phyloP scores from a whole-genome alignment of 2,888 invertebrate species.

The Cacoxenus indagator region DNA sequence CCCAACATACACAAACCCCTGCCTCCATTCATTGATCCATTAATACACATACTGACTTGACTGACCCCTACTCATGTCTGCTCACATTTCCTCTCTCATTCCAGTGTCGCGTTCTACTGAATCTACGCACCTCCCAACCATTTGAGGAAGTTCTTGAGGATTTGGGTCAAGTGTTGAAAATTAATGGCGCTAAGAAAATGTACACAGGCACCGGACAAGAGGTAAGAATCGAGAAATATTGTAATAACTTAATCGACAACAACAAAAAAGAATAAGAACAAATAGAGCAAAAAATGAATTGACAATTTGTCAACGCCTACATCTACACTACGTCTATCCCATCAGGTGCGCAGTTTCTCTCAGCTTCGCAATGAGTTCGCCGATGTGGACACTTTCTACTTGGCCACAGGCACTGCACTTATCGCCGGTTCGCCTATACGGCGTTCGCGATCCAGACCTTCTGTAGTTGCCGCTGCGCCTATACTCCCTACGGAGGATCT shows the following conservation, averaged over 20 bases:
- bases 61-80: neutral
- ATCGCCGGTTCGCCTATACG: conserved; percentile 75
- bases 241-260: conserved; percentile 41
- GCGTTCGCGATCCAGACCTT: conserved; percentile 77
- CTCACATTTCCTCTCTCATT: conserved; percentile 26
- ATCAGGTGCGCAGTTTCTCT: conserved; percentile 90
- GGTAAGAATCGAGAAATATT: conserved; percentile 73
- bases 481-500: conserved; percentile 70
- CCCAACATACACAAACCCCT: conserved; percentile 33
- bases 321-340: neutral
- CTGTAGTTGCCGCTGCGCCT: conserved; percentile 71
- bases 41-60: conserved; percentile 16
- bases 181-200: conserved; percentile 91
- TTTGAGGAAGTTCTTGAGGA: conserved; percentile 95
- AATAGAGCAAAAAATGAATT: conserved; percentile 27
- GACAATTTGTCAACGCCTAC: conserved; percentile 20
- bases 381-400: conserved; percentile 91
- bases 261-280: too few relatives aligned
- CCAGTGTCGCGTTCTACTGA: conserved; percentile 90
- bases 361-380: conserved; percentile 93
- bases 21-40: conserved; percentile 23
- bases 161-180: conserved; percentile 91
- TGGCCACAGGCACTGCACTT: conserved; percentile 72
- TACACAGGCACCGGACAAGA: conserved; percentile 93
- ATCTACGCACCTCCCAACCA: conserved; percentile 91